These are phyloP conservation scores for Hartigia nigra DNA, from an alignment of 2,888 invertebrate genomes.

Conservation along the genomic window DNA sequence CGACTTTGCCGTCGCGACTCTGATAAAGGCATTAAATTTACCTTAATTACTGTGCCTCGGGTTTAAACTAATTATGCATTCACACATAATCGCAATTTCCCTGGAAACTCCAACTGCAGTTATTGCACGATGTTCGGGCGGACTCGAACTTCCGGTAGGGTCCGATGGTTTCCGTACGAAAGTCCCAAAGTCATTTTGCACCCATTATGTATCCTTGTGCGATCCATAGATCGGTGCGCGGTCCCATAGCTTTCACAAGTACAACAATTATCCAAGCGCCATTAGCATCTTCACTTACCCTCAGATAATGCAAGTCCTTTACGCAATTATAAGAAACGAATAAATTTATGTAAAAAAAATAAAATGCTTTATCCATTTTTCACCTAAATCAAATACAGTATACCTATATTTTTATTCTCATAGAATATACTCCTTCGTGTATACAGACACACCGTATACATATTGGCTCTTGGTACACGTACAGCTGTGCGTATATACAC, in stretches of 20 bases:
- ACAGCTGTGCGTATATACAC: neutral
- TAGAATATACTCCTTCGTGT: no score
- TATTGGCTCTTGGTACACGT: no score
- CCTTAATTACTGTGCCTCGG: conserved; percentile 29
- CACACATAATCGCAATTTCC: neutral
- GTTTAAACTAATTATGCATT: conserved; percentile 31
- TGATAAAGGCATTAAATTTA: conserved; percentile 31
- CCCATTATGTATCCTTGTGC: neutral
- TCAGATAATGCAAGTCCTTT: neutral
- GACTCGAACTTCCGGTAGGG: neutral
- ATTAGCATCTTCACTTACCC: neutral
- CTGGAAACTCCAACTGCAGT: neutral
- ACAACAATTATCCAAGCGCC: neutral
- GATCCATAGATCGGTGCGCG: neutral
- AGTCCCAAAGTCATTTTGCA: neutral
- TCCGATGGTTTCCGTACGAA: neutral
- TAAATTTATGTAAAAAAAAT: neutral
- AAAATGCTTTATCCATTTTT: neutral
- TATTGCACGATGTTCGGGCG: neutral
- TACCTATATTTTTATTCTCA: no score
- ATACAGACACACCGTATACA: no score
- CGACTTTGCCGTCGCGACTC: conserved; percentile 8
- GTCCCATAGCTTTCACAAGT: neutral
- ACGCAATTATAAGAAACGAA: neutral
- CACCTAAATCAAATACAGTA: no score